Percentiles rank a stretch among this genome's conserved stretches.
phyloP scores from a whole-genome alignment of 2,888 invertebrate genomes.

The Eupithecia exiguata region DNA sequence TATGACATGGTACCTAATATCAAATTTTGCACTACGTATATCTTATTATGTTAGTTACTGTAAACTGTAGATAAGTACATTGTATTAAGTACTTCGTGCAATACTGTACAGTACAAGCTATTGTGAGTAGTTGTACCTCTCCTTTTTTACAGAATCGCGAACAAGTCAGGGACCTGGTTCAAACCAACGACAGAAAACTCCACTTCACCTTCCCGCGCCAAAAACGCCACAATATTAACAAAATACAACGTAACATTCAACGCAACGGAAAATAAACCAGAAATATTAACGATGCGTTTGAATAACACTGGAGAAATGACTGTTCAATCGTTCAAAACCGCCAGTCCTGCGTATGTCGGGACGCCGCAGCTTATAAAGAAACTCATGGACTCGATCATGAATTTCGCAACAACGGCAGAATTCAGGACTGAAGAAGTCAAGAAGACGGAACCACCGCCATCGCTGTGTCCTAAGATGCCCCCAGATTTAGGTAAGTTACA shows the following conservation, averaged over 20 bases:
- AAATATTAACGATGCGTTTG: conserved; percentile 42
- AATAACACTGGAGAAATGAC: conserved; percentile 51
- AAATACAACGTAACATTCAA: conserved; percentile 35
- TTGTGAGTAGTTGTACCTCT: background rate
- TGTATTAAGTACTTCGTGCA: background rate
- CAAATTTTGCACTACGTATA: too few relatives aligned
- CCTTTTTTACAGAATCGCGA: conserved; percentile 58
- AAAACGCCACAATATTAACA: conserved; percentile 38
- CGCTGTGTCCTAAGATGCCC: conserved; percentile 85
- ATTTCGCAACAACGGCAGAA: conserved; percentile 61
- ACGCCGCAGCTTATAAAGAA: conserved; percentile 63
- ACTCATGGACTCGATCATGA: conserved; percentile 64
- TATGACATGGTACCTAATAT: too few relatives aligned
- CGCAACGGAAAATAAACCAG: conserved; percentile 44
- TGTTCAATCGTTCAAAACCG: conserved; percentile 12
- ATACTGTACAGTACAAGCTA: background rate
- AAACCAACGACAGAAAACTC: conserved; percentile 56
- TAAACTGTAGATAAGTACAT: too few relatives aligned
- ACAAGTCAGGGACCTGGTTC: conserved; percentile 59
- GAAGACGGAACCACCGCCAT: conserved; percentile 62
- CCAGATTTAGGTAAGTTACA: conserved; percentile 85
- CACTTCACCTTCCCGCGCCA: conserved; percentile 45
- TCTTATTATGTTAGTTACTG: too few relatives aligned
- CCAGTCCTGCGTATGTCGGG: conserved; percentile 31
- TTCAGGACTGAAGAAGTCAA: conserved; percentile 45